A percentile compares a stretch with the other conserved stretches of the same genome.
Conservation (phyloP, 1,140 invertebrate genomes). For the Drosophila nebulosa region DNA sequence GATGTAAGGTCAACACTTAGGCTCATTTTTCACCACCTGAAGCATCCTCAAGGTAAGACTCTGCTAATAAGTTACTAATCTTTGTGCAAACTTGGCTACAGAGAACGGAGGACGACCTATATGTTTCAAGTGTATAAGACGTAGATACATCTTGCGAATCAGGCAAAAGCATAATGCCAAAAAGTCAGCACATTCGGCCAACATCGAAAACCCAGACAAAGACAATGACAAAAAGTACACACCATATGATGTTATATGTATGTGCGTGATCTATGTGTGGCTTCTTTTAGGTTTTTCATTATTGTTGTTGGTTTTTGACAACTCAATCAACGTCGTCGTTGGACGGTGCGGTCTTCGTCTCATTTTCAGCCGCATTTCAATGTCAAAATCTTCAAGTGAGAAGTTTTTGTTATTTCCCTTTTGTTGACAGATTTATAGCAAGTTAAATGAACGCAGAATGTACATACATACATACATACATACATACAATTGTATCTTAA, state of each 20-base stretch:
- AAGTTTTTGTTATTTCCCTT: slow-evolving; percentile 35
- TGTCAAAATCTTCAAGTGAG: slow-evolving; percentile 48
- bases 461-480: neutral
- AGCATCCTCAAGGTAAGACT: slow-evolving; percentile 47
- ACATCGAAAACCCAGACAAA: slow-evolving; percentile 14
- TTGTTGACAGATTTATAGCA: slow-evolving; percentile 57
- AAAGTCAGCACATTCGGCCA: slow-evolving; percentile 22
- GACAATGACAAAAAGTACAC: slow-evolving; percentile 38
- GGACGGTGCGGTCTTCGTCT: slow-evolving; percentile 31
- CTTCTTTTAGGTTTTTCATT: slow-evolving; percentile 41
- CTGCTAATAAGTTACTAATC: slow-evolving; percentile 63
- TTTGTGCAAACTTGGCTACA: slow-evolving; percentile 48
- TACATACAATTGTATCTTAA: slow-evolving; percentile 40
- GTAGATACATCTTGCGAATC: slow-evolving; percentile 28
- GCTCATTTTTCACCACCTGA: slow-evolving; percentile 41
- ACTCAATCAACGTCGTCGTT: slow-evolving; percentile 54
- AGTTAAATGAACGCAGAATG: slow-evolving; percentile 42
- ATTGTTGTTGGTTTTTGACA: slow-evolving; percentile 52
- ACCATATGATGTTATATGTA: neutral
- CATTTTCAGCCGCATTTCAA: slow-evolving; percentile 49
- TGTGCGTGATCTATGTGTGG: neutral
- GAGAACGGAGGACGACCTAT: slow-evolving; percentile 20
- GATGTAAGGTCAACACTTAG: slow-evolving; percentile 35
- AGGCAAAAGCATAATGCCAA: slow-evolving; percentile 34
- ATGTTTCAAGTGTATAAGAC: slow-evolving; percentile 6